Conservation (phyloP, 2,797 vertebrate genomes). For the Tenualosa ilisha region DNA sequence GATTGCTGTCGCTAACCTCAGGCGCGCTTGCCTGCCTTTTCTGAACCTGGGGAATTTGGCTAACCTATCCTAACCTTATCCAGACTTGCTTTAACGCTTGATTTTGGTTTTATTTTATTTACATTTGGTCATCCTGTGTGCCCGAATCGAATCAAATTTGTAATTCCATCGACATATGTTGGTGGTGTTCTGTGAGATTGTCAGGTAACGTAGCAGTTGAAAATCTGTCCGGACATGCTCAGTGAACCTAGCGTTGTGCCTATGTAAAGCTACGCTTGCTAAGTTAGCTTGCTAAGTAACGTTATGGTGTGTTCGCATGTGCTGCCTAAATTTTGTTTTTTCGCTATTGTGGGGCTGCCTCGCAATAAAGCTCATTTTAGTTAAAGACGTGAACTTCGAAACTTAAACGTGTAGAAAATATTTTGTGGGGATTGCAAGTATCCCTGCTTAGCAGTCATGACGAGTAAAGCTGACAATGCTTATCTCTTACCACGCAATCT, state of each 20-base stretch:
- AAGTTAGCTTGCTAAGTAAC: neutral
- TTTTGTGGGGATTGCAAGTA: neutral
- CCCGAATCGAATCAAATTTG: neutral
- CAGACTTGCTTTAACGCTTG: neutral
- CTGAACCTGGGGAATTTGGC: neutral
- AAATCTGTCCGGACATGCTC: neutral
- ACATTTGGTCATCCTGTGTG: neutral
- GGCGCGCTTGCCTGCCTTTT: neutral
- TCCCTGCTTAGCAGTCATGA: neutral
- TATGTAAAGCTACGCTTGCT: neutral
- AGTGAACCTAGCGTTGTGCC: neutral
- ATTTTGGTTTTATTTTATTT: neutral
- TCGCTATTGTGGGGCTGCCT: neutral
- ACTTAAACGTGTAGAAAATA: neutral
- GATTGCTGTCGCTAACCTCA: neutral
- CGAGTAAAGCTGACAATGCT: neutral
- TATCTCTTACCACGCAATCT: conserved; percentile 16
- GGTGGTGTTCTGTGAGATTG: neutral
- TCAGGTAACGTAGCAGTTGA: neutral
- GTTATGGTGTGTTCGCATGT: neutral
- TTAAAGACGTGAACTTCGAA: neutral
- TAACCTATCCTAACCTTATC: neutral
- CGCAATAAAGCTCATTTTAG: neutral
- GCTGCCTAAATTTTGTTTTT: neutral
- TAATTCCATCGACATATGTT: neutral